A percentile compares a stretch with the other conserved stretches of the same genome.
Evolutionary conservation across 2,113 vertebrate genomes (phyloP).

Genomic region (Cettia cetti): DNA sequence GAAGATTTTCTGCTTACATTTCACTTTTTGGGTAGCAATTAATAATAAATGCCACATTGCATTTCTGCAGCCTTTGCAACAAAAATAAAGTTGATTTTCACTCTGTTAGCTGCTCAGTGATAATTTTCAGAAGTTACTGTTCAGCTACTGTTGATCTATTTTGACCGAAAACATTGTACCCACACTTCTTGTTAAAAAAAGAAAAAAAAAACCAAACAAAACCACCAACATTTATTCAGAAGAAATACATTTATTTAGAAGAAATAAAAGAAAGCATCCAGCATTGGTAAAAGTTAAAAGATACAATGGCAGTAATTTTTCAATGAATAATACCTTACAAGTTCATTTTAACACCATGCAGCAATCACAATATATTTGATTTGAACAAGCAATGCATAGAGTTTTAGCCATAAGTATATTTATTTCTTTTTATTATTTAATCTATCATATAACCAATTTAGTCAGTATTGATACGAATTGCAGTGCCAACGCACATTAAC

Average conservation of each 20-base stretch:
- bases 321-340: not conserved
- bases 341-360: not conserved
- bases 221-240: not conserved
- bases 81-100: not conserved
- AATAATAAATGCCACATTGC: not conserved
- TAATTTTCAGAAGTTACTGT: not conserved
- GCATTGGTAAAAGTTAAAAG: not conserved
- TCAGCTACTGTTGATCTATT: not conserved
- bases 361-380: not conserved
- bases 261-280: not conserved
- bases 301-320: not conserved
- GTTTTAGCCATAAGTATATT: not conserved
- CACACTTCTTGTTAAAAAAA: not conserved
- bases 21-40: not conserved
- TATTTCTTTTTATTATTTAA: not conserved
- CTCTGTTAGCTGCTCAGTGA: not conserved
- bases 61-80: not conserved
- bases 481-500: not conserved
- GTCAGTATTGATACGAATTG: not conserved
- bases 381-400: not conserved
- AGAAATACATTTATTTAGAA: not conserved
- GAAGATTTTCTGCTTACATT: not conserved
- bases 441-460: not conserved
- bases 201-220: not conserved
- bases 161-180: not conserved